Evolutionary conservation across 2,797 vertebrate species (phyloP), one percentile per base, ranked within the genome.

Genomic region (Prunella strophiata): DNA sequence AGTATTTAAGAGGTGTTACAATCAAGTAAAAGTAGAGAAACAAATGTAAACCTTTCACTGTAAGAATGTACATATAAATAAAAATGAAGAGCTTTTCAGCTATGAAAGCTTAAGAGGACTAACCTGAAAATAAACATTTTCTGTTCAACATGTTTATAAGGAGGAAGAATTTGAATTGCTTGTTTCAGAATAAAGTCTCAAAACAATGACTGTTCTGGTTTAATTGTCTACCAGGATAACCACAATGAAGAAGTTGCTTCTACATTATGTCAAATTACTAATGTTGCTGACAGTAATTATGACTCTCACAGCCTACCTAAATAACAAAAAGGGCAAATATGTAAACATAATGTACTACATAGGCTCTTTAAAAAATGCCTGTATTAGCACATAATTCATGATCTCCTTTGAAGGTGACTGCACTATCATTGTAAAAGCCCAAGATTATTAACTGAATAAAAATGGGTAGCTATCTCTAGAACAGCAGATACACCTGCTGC

Each of bases 391-490:
- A 59, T 77, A 88, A 92, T 74, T 94, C 80, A 93, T 87, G 84
- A 67, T 89, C 32, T 93, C 67, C 78, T 96, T 76, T 94, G 96
- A 97, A 97, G 95, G 94, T 97, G 95, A 95, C 67, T 95, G 45
- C 76, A 85, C 57, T 91, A 89, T 88, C 87, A 74, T 27, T 94
- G 85, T 88, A 91, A 96, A 96, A 95, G 78, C 62, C 62, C 9
- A 57, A 79, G 74, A 93, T 97, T 96, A 97, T 95, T 97, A 97
- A 96, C 77, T 57, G 90, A 84, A 96, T 93, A 91, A 66, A 88
- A 97, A 92, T 85, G 66, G 70, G 63, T 62, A 88, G 58, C 82
- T 93, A 48, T 93, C 91, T 95, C 48, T 57, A 87, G 48, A 97
- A 84, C 42, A 96, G 73, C 83, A 95, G 57, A 96, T 85, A 92